Evolutionary conservation across 2,797 vertebrate species (phyloP).

Genomic region (Pangasius djambal): DNA sequence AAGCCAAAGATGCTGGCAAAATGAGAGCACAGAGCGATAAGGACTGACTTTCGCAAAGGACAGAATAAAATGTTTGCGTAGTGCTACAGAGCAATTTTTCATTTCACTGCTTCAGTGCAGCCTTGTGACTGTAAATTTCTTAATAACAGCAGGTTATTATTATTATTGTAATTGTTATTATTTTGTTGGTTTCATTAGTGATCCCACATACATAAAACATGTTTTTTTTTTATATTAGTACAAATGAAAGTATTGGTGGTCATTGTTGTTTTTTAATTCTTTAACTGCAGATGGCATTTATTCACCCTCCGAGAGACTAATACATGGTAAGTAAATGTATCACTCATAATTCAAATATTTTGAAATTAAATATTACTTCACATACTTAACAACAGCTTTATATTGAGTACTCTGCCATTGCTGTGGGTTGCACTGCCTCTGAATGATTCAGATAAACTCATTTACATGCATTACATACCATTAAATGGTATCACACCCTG

Average conservation of each 20-base stretch:
- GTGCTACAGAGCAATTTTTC: conserved; percentile 8
- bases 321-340: conserved; percentile 36
- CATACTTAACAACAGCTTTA: neutral
- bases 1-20: conserved; percentile 18
- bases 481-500: neutral
- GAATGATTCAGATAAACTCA: neutral
- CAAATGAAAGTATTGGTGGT: neutral
- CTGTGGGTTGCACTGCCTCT: neutral
- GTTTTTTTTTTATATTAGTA: neutral
- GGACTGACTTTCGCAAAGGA: conserved; percentile 3
- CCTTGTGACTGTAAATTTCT: neutral
- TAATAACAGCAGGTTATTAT: neutral
- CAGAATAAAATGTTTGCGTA: neutral
- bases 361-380: neutral
- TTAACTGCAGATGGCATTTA: neutral
- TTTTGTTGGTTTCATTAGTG: neutral
- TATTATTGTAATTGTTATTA: too few relatives aligned
- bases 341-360: too few relatives aligned
- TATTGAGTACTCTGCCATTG: neutral
- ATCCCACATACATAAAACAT: neutral
- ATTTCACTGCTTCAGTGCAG: conserved; percentile 3
- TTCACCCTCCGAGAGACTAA: neutral
- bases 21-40: conserved; percentile 5
- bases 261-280: neutral
- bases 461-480: too few relatives aligned